A percentile compares a stretch with the other conserved stretches of the same genome.
Conservation (phyloP, 2,888 invertebrate genomes). For the Stenchaetothrips biformis region DNA sequence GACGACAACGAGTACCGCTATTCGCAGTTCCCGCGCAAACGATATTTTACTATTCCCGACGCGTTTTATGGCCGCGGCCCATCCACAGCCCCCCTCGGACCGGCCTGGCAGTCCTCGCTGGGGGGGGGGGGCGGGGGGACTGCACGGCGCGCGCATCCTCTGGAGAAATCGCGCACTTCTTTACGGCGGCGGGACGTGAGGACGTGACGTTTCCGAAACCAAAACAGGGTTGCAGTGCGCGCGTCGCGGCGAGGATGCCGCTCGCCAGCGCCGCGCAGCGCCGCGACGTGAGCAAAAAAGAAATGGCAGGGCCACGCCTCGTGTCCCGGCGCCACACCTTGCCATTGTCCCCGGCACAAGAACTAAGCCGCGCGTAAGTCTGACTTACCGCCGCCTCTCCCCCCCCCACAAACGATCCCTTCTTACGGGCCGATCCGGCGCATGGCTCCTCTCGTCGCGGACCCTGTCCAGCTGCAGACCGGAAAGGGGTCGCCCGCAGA, state of each 20-base stretch:
- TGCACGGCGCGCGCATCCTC: not conserved
- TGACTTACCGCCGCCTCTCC: not conserved
- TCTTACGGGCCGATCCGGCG: too few relatives aligned
- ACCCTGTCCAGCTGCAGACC: too few relatives aligned
- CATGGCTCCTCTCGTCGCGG: not conserved
- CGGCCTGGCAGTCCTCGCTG: not conserved
- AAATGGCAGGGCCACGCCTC: not conserved
- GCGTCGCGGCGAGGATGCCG: too few relatives aligned
- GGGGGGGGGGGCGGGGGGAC: not conserved
- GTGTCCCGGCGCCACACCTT: not conserved
- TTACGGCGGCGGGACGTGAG: not conserved
- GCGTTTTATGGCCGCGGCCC: too few relatives aligned
- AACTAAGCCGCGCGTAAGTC: slow-evolving; percentile 1
- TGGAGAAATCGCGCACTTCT: not conserved
- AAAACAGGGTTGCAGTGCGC: too few relatives aligned
- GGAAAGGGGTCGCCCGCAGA: not conserved
- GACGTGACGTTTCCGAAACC: not conserved
- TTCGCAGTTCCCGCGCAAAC: too few relatives aligned
- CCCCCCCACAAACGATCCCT: not conserved
- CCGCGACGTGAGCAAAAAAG: too few relatives aligned
- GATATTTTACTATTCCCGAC: too few relatives aligned
- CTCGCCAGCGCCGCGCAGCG: too few relatives aligned
- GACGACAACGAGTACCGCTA: too few relatives aligned
- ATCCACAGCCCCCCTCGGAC: not conserved
- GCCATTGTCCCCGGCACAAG: not conserved